Evolutionary conservation across 2,113 vertebrate genomes (phyloP), one percentile per base, ranked within the genome.

Genomic region (Phalacrocorax aristotelis): DNA sequence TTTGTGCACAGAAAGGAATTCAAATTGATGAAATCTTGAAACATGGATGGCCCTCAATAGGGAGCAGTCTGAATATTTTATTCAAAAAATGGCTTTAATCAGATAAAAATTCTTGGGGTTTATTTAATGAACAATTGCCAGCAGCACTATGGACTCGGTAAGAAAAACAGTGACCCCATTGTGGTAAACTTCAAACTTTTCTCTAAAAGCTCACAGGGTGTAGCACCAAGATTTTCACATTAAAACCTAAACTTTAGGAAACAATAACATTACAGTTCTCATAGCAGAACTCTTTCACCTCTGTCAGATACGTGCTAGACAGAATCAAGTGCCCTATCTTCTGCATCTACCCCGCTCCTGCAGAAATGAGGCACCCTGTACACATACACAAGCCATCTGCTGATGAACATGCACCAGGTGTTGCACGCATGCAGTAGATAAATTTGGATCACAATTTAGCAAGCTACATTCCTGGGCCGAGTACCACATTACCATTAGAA

Each of bases 1-100:
- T 72, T 93, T 83, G n/a, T 69, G 49, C 38, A 64, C 2, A 80
- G 34, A 85, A 93, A 82, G 32, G 10, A 84, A 87, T 82, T 94
- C 4, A 76, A 89, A 74, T 9, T 29, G 29, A 88, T 80, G 60
- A 81, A 81, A 86, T 61, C 49, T 58, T 75, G 83, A 89, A 64
- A 75, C 16, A 76, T 17, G 25, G 69, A 89, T 72, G 36, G 80
- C 52, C 69, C 74, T 89, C 49, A 91, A 51, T 13, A 72, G 77
- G 65, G 65, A 87, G 15, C 8, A 55, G 71, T 79, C 30, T 32
- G 21, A 89, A 15, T 57, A 76, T 72, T 89, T 87, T 74, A 42
- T 84, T 95, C 92, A 65, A 54, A 30, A 79, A 38, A 83, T 69
- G 25, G 44, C n/a, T 97, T 96, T 87, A 83, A 76, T 84, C 34